These are phyloP conservation scores for Macrotus californicus DNA, from an alignment of 2,113 vertebrate species.

Conservation along the genomic window DNA sequence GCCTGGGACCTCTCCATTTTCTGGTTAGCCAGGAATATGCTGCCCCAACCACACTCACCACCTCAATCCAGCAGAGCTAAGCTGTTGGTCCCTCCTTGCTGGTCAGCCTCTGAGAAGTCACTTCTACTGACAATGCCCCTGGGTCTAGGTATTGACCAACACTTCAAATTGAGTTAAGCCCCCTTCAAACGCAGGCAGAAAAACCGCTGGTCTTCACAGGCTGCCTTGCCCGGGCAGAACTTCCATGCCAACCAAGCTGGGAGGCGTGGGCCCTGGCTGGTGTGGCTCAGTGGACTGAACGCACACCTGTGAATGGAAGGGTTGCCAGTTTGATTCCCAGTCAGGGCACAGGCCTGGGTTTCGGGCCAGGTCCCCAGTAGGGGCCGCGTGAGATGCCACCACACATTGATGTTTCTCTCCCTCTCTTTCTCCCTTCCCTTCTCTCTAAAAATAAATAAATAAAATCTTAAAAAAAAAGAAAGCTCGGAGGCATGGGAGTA, in stretches of 20 bases:
- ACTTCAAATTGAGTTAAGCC: not conserved
- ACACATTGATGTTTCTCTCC: too few relatives aligned
- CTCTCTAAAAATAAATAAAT: too few relatives aligned
- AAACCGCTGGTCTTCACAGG: not conserved
- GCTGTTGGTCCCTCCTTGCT: not conserved
- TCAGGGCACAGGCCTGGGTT: too few relatives aligned
- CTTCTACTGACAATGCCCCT: not conserved
- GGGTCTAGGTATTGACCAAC: not conserved
- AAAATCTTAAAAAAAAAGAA: too few relatives aligned
- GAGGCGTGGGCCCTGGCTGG: not conserved
- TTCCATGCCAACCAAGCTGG: not conserved
- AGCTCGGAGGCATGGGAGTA: not conserved
- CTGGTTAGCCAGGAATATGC: not conserved
- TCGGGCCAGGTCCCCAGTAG: too few relatives aligned
- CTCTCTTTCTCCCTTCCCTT: too few relatives aligned
- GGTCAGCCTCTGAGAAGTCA: not conserved
- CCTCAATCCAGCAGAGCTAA: not conserved
- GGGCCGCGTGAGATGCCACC: too few relatives aligned
- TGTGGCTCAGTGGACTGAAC: too few relatives aligned
- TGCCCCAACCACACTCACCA: not conserved
- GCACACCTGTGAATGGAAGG: too few relatives aligned
- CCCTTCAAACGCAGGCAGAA: not conserved
- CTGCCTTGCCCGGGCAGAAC: not conserved
- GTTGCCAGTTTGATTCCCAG: too few relatives aligned
- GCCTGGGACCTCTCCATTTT: not conserved